A percentile compares a stretch with the other conserved stretches of the same genome.
These are phyloP conservation scores for Threskiornis aethiopicus DNA, from an alignment of 2,797 vertebrate species.

Conservation along the genomic window DNA sequence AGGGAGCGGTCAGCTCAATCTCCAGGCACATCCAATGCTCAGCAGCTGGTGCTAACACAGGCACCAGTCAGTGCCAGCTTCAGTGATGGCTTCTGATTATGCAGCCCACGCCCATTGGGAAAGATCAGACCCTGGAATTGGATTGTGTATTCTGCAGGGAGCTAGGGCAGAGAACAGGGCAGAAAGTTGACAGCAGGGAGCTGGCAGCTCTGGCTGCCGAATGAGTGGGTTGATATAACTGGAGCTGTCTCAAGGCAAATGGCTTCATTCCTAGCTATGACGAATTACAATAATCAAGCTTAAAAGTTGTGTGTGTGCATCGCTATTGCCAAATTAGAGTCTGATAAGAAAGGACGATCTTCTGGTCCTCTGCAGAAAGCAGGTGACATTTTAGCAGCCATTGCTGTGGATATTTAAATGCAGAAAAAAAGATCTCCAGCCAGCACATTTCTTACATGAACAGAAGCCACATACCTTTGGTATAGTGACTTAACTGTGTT, in stretches of 20 bases:
- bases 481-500: not conserved
- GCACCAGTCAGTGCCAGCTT: not conserved
- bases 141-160: not conserved
- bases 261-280: not conserved
- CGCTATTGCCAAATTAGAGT: not conserved
- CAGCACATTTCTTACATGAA: not conserved
- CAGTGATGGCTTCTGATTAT: not conserved
- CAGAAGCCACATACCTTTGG: not conserved
- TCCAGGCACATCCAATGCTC: not conserved
- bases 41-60: not conserved
- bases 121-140: not conserved
- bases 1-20: not conserved
- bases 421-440: not conserved
- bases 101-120: fast-evolving
- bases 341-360: not conserved
- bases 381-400: not conserved
- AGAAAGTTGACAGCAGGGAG: not conserved
- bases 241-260: not conserved
- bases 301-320: not conserved
- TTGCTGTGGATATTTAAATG: not conserved
- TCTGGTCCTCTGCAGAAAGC: not conserved
- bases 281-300: not conserved
- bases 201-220: not conserved
- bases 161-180: not conserved
- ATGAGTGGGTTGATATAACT: not conserved